Base-by-base conservation (phyloP, 2,888 invertebrate species). In the Campoletis raptor region DNA sequence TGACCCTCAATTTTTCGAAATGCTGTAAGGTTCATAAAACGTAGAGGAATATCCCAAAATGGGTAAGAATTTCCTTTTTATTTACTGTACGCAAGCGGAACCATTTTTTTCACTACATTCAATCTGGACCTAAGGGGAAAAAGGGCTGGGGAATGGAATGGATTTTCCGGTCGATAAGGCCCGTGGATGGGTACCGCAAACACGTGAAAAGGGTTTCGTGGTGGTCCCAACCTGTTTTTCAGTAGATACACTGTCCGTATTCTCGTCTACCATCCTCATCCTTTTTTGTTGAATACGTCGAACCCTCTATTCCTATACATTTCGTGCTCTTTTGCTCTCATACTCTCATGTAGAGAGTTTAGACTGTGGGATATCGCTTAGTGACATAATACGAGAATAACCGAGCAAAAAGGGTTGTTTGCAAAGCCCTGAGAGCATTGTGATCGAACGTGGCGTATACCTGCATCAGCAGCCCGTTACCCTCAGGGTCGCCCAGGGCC, bases 391-490 rank as follows among this genome's bases (percentile, higher is more conserved):
- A 89, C 89, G 77, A 79, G 87, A 84, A 88, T 85, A 88, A 82
- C 73, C 79, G 70, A 36, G 73, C 42, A 88, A 90, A 92, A 92
- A 92, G 92, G 92, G 91, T 92, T 92, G 90, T 90, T 89, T 87
- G 81, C 87, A 42, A 37, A 82, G 77, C 45, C 69, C 82, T 48
- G 78, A 80, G 77, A 79, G 88, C 83, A 91, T 91, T 90, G 87
- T 88, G 85, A 72, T 67, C 83, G 81, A 88, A 86, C 85, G 86
- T 85, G 88, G 73, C 57, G 67, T 87, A 88, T 90, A 92, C 91
- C 92, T 91, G 91, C 87, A 85, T 54, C 81, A 78, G 45, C 79
- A 76, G 30, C 66, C 45, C 69, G 40, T 90, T 90, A 81, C 74
- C 54, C 69, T 37, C 15, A 57, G 84, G 70, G 69, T 81, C 54